Conservation (phyloP, 2,113 vertebrate genomes). For the Mionectes macconnelli region DNA sequence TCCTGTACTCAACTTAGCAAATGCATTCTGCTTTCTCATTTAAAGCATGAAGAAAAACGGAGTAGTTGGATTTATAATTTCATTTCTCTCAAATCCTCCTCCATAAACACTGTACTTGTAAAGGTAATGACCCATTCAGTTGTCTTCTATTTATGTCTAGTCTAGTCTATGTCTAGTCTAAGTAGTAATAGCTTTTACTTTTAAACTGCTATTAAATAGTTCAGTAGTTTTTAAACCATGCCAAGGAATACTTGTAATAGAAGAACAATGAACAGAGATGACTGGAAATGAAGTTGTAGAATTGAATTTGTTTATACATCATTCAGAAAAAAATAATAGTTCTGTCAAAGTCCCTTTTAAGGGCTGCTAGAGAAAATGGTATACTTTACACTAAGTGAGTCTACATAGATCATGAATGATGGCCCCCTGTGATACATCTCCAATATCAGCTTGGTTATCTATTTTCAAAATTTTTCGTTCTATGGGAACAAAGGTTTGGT, state of each 20-base stretch:
- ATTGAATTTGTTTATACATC: constrained; percentile 52
- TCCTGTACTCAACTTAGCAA: background rate
- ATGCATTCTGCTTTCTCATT: background rate
- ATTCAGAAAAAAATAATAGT: constrained; percentile 60
- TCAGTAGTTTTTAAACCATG: constrained; percentile 60
- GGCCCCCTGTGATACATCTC: background rate
- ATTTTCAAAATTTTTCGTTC: background rate
- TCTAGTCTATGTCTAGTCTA: constrained; percentile 22
- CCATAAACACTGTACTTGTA: background rate
- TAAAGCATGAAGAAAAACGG: background rate
- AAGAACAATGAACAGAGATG: constrained; percentile 66
- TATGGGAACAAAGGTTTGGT: background rate
- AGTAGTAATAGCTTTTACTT: constrained; percentile 26
- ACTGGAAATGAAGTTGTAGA: constrained; percentile 67
- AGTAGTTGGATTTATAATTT: background rate
- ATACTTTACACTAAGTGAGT: background rate
- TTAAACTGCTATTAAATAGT: constrained; percentile 56
- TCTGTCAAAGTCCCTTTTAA: constrained; percentile 9
- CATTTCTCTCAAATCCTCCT: constrained; percentile 14
- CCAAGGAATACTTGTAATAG: constrained; percentile 72
- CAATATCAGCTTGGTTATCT: background rate
- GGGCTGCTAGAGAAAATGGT: constrained; percentile 5
- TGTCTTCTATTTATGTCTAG: background rate
- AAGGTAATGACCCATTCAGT: background rate
- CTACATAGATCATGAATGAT: background rate